These are phyloP conservation scores for Zele albiditarsus DNA, from an alignment of 2,888 invertebrate genomes.

Conservation along the genomic window DNA sequence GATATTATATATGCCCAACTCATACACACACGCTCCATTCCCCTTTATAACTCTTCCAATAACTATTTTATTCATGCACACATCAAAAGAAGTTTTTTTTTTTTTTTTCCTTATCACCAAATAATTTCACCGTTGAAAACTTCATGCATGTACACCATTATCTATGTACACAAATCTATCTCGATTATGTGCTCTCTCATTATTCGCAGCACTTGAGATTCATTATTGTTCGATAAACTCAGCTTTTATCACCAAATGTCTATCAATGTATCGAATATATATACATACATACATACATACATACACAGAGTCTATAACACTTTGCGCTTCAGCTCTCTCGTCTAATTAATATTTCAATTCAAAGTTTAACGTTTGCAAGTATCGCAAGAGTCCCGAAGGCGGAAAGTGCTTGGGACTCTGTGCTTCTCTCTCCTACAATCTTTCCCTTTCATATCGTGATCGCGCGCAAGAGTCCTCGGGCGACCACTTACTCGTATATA, in stretches of 20 bases:
- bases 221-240: neutral
- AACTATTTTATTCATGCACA: neutral
- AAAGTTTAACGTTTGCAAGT: slow-evolving; percentile 56
- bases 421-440: neutral
- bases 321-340: neutral
- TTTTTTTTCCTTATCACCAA: neutral
- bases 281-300: neutral
- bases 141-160: neutral
- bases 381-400: slow-evolving; percentile 29
- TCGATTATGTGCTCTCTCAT: neutral
- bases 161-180: neutral
- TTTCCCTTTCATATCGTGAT: slow-evolving; percentile 2
- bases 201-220: slow-evolving; percentile 3
- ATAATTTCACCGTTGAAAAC: neutral
- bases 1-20: neutral
- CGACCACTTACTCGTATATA: slow-evolving; percentile 8
- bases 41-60: neutral
- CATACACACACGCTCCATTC: neutral
- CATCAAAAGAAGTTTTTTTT: neutral
- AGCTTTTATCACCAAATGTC: neutral
- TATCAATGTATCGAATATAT: neutral
- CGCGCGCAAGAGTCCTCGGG: neutral
- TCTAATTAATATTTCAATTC: slow-evolving; percentile 69
- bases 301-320: neutral
- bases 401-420: slow-evolving; percentile 18